Conservation (phyloP, 1,140 invertebrate genomes). For the Calliphora vicina region DNA sequence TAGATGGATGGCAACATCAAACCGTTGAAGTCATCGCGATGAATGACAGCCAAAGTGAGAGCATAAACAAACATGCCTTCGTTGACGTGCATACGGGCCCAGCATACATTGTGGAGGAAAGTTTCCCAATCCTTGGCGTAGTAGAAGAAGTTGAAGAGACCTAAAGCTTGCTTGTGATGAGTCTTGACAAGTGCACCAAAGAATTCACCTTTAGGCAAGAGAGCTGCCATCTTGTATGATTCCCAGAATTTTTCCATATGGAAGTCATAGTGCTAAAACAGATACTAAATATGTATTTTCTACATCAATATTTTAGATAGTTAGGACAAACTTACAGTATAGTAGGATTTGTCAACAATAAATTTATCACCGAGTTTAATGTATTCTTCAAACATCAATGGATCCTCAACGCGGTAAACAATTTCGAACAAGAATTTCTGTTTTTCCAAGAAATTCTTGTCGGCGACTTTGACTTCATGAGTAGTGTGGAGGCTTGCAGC, state of each 20-base stretch:
- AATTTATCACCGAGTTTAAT: conserved; percentile 49
- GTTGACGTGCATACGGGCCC: conserved; percentile 68
- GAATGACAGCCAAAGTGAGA: conserved; percentile 66
- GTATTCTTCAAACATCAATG: conserved; percentile 59
- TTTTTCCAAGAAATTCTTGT: conserved; percentile 63
- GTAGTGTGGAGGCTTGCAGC: conserved; percentile 46
- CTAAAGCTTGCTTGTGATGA: conserved; percentile 66
- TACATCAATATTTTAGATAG: background rate
- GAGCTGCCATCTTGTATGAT: conserved; percentile 46
- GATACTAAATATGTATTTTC: background rate
- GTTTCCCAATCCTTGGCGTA: conserved; percentile 69
- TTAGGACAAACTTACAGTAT: conserved; percentile 53
- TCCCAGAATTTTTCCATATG: conserved; percentile 56
- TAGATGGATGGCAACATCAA: conserved; percentile 68
- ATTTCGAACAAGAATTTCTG: conserved; percentile 71
- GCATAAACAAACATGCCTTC: conserved; percentile 67
- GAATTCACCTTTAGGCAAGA: conserved; percentile 59
- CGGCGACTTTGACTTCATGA: conserved; percentile 47
- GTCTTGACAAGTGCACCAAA: conserved; percentile 51
- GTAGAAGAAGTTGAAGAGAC: conserved; percentile 67
- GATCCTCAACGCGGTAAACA: conserved; percentile 67
- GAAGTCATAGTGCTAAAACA: conserved; percentile 44
- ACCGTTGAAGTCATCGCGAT: conserved; percentile 66
- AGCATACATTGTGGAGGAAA: conserved; percentile 69
- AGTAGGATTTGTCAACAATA: conserved; percentile 48